phyloP scores from a whole-genome alignment of 2,797 vertebrate species.

The Chrosomus eos region DNA sequence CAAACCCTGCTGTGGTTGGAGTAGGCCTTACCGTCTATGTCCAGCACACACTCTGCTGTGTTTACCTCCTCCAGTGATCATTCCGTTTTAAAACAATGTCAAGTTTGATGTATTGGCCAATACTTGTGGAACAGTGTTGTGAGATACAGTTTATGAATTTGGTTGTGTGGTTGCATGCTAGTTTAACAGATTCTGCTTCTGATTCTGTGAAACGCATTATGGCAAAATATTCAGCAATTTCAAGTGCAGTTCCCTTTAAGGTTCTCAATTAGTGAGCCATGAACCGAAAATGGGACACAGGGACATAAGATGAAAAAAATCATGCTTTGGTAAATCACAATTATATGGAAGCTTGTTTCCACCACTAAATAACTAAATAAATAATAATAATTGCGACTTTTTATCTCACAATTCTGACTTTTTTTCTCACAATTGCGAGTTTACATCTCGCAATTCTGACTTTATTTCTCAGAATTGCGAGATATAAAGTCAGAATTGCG shows the following conservation, averaged over 20 bases:
- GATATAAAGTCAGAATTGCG: no score
- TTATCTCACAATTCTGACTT: no score
- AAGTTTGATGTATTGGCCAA: constrained; percentile 21
- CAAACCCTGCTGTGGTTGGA: constrained; percentile 35
- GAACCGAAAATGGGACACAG: not conserved
- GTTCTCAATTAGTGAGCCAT: not conserved
- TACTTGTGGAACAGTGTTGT: constrained; percentile 1
- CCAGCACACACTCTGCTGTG: constrained; percentile 8
- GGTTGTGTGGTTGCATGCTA: not conserved
- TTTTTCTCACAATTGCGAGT: no score
- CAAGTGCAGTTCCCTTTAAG: not conserved
- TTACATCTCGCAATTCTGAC: no score
- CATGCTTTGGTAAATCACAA: not conserved
- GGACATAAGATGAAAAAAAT: not conserved
- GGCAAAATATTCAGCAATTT: not conserved
- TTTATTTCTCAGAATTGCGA: no score
- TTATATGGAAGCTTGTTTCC: no score
- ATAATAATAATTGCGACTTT: no score
- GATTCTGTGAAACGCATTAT: not conserved
- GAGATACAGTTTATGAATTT: constrained; percentile 14
- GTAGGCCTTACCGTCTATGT: constrained; percentile 1
- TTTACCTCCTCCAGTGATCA: constrained; percentile 18
- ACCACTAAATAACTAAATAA: no score
- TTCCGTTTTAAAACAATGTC: constrained; percentile 22
- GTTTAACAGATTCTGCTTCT: not conserved